A percentile compares a stretch with the other conserved stretches of the same genome.
Conservation (phyloP, 2,113 vertebrate genomes). For the Melanostigma gelatinosum region DNA sequence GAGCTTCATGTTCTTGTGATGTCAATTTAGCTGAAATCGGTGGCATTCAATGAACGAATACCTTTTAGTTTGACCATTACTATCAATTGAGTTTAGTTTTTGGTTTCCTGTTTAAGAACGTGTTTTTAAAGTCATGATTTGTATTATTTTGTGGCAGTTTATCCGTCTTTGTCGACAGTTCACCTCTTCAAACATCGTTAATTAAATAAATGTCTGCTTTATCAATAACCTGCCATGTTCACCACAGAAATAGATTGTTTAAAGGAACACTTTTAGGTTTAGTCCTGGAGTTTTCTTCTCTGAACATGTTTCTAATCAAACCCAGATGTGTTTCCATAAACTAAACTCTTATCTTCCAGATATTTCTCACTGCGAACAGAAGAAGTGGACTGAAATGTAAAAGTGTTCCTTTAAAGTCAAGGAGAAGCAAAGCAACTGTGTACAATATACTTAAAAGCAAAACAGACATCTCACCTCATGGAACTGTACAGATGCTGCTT, state of each 20-base stretch:
- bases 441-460: not conserved
- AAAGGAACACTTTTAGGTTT: constrained; percentile 21
- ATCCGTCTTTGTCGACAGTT: not conserved
- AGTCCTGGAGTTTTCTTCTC: not conserved
- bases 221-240: constrained; percentile 12
- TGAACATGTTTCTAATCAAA: not conserved
- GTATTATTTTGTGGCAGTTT: too few species aligned
- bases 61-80: not conserved
- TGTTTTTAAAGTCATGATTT: too few species aligned
- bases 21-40: not conserved
- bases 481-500: constrained; percentile 22
- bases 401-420: constrained; percentile 14
- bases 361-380: not conserved
- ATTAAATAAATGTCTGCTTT: constrained; percentile 28
- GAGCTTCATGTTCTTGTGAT: constrained; percentile 10
- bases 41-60: not conserved
- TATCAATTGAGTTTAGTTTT: not conserved
- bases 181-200: constrained; percentile 1
- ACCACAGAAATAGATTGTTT: constrained; percentile 2
- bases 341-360: not conserved
- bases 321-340: not conserved
- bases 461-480: constrained; percentile 7
- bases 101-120: not conserved
- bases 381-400: not conserved
- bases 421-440: constrained; percentile 9